Evolutionary conservation across 2,888 invertebrate species (phyloP).

Genomic region (Gymnosoma rotundatum): DNA sequence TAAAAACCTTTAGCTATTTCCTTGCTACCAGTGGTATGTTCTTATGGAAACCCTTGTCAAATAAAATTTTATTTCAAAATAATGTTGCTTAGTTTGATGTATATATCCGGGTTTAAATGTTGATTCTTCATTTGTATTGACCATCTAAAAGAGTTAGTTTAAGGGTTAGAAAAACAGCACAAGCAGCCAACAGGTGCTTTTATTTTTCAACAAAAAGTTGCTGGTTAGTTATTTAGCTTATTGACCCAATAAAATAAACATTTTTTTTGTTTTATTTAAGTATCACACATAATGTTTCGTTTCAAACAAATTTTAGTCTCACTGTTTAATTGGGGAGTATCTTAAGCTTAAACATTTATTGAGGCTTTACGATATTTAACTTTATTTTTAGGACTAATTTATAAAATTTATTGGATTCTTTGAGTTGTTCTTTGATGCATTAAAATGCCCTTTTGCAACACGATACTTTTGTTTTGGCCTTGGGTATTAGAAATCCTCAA

Average conservation of each 20-base stretch:
- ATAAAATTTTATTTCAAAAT: slow-evolving; percentile 57
- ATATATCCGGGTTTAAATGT: slow-evolving; percentile 66
- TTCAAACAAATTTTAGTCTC: slow-evolving; percentile 58
- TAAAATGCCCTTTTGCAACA: slow-evolving; percentile 66
- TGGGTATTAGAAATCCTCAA: slow-evolving; percentile 63
- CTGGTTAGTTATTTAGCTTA: slow-evolving; percentile 57
- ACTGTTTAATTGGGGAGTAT: slow-evolving; percentile 49
- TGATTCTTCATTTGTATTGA: slow-evolving; percentile 35
- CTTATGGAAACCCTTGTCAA: slow-evolving; percentile 63
- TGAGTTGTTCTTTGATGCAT: slow-evolving; percentile 17
- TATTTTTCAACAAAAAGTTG: background rate
- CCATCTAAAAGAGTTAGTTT: slow-evolving; percentile 50
- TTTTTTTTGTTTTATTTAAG: background rate
- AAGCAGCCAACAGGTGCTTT: slow-evolving; percentile 63
- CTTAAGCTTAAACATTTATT: slow-evolving; percentile 68
- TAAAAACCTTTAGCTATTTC: slow-evolving; percentile 56
- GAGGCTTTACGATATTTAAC: slow-evolving; percentile 54
- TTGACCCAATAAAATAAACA: slow-evolving; percentile 65
- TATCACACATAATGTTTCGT: slow-evolving; percentile 1
- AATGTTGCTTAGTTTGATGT: slow-evolving; percentile 68
- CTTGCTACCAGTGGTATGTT: background rate
- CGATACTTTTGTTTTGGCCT: slow-evolving; percentile 61
- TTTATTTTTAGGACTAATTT: slow-evolving; percentile 12
- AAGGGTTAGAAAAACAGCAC: slow-evolving; percentile 42
- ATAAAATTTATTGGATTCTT: slow-evolving; percentile 50